Evolutionary conservation across 2,888 invertebrate species (phyloP), one percentile per base, ranked within the genome.

Genomic region (Ferdinandea cuprea): DNA sequence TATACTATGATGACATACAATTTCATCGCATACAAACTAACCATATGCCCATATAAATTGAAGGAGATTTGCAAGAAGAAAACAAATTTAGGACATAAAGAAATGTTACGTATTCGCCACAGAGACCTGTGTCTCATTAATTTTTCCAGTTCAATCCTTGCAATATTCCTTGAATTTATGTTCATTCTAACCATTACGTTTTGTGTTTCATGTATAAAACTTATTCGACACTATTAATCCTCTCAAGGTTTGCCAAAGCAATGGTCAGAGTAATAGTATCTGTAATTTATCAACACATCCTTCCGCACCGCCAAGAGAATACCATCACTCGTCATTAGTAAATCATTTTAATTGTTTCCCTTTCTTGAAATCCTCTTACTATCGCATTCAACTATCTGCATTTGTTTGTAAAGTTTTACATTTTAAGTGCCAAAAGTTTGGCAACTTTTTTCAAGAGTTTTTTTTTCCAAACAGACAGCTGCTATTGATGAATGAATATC

Each of bases 291-390:
- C 56, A 50, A 58, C 6, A 25, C 25, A 25, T 21, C 37, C 9
- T 25, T 6, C 8, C 13, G 30, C n/a, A 30, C 28, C 50, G n/a
- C 9, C 44, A 40, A 32, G 52, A 48, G n/a, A 56, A 50, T 11
- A 40, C 30, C 35, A 69, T 74, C 30, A 19, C 17, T 11, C 30
- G 56, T 44, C 81, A 59, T 71, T 46, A 46, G 58, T 81, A 66
- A 81, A 81, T 77, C 80, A 81, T 72, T 76, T 71, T 66, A 72
- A 81, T 72, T 61, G 81, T 21, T 71, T 71, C 61, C 59, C 61
- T 30, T 58, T 7, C n/a, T 19, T 7, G 1, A 42, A 52, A 28
- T 54, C 35, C 7, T 37, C 17, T 15, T 28, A 28, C 11, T 21
- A 9, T 32, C 21, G 28, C 58, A 48, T 52, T 63, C n/a, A 37